Evolutionary conservation across 2,888 invertebrate genomes (phyloP).

Genomic region (Tiphia femorata): DNA sequence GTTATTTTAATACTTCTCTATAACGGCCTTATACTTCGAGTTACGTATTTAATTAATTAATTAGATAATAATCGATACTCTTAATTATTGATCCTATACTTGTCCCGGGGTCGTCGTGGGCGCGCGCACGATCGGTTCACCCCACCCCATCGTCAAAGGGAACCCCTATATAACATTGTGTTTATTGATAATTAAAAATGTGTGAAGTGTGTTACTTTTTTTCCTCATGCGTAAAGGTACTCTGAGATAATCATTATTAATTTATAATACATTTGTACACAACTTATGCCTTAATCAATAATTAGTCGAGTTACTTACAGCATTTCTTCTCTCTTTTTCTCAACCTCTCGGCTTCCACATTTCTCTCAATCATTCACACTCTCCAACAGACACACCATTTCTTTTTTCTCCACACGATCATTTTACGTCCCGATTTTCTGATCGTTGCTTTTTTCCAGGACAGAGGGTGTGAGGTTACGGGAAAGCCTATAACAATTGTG

Average conservation of each 20-base stretch:
- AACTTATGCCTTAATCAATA: slow-evolving; percentile 64
- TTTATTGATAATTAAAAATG: slow-evolving; percentile 49
- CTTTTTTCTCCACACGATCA: not conserved
- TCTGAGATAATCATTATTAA: slow-evolving; percentile 60
- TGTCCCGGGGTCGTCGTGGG: slow-evolving; percentile 19
- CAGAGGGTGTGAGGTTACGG: no score
- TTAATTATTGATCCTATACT: slow-evolving; percentile 50
- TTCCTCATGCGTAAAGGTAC: slow-evolving; percentile 51
- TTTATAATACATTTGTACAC: slow-evolving; percentile 66
- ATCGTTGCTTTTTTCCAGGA: no score
- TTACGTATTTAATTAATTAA: slow-evolving; percentile 56
- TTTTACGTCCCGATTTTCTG: no score
- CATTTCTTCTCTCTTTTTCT: no score
- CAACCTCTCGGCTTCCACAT: no score
- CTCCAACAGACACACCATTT: not conserved
- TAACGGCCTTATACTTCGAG: slow-evolving; percentile 51
- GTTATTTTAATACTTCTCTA: slow-evolving; percentile 53
- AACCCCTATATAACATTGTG: slow-evolving; percentile 50
- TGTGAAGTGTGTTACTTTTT: slow-evolving; percentile 44
- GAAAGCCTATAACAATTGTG: no score
- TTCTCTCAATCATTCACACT: not conserved
- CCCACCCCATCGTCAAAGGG: slow-evolving; percentile 25
- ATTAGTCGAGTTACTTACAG: slow-evolving; percentile 54
- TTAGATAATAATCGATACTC: slow-evolving; percentile 55
- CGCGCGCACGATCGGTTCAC: slow-evolving; percentile 8